A percentile compares a stretch with the other conserved stretches of the same genome.
phyloP scores from a whole-genome alignment of 2,797 vertebrate species.

The Molossus alvarezi region DNA sequence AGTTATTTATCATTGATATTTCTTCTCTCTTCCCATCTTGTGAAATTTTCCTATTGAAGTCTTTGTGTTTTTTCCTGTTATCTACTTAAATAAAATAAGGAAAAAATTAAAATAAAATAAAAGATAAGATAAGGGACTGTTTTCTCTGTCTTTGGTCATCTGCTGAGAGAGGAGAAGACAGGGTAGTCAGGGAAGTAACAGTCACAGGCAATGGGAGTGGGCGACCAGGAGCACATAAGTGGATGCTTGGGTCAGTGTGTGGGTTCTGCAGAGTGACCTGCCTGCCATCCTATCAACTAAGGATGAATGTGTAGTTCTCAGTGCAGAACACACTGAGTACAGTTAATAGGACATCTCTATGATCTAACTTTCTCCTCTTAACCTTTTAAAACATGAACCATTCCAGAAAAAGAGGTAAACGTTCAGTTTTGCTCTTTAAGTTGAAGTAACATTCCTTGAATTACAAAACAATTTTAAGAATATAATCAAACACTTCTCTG shows the following conservation, averaged over 20 bases:
- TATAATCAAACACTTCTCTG: constrained; percentile 41
- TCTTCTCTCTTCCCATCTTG: neutral
- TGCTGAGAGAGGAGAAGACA: neutral
- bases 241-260: neutral
- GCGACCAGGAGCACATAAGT: neutral
- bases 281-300: neutral
- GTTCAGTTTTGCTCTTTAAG: neutral
- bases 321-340: neutral
- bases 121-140: neutral
- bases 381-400: neutral
- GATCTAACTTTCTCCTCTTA: neutral
- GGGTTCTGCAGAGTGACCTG: neutral
- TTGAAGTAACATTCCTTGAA: constrained; percentile 66
- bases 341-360: neutral
- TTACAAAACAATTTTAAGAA: constrained; percentile 57
- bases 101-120: neutral
- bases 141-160: neutral
- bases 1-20: constrained; percentile 5
- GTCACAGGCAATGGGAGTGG: neutral
- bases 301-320: neutral
- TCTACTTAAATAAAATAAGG: neutral
- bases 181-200: neutral
- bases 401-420: neutral
- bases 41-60: constrained; percentile 1
- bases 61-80: constrained; percentile 43